These are phyloP conservation scores for Drosophila busckii DNA, from an alignment of 1,140 invertebrate genomes.

Conservation along the genomic window DNA sequence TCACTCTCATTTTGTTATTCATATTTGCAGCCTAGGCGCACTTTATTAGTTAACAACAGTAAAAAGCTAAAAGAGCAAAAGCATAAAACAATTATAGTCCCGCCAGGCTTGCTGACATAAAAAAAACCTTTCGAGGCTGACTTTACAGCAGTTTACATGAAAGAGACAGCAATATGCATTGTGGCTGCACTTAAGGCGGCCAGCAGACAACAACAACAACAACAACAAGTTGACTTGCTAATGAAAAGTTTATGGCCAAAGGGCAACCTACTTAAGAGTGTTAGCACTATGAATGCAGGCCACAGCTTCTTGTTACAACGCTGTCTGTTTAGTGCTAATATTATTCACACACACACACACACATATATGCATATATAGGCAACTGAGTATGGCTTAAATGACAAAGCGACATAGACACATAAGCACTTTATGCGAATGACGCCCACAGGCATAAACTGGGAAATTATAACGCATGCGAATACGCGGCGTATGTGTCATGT, in stretches of 20 bases:
- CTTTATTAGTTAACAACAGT: constrained; percentile 67
- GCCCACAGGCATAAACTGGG: constrained; percentile 63
- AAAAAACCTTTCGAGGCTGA: constrained; percentile 55
- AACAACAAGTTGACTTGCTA: constrained; percentile 63
- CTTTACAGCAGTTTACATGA: constrained; percentile 28
- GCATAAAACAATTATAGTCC: constrained; percentile 75
- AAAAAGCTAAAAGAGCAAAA: constrained; percentile 54
- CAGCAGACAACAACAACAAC: constrained; percentile 18
- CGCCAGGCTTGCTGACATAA: constrained; percentile 60
- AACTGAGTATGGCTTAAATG: constrained; percentile 20
- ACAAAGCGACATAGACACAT: constrained; percentile 55
- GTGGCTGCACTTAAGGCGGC: constrained; percentile 37
- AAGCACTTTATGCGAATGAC: constrained; percentile 72
- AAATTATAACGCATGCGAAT: constrained; percentile 58
- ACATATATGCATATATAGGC: neutral
- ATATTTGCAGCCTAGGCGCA: constrained; percentile 31
- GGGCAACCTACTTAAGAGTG: constrained; percentile 49
- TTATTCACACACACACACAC: constrained; percentile 52
- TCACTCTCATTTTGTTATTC: constrained; percentile 23
- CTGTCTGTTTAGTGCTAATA: constrained; percentile 64
- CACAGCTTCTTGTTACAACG: constrained; percentile 13
- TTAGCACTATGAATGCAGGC: constrained; percentile 7
- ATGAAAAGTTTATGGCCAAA: constrained; percentile 70
- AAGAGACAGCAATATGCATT: neutral
- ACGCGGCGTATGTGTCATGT: too few species aligned